phyloP scores from a whole-genome alignment of 2,113 vertebrate genomes.

The Ptyas mucosa region DNA sequence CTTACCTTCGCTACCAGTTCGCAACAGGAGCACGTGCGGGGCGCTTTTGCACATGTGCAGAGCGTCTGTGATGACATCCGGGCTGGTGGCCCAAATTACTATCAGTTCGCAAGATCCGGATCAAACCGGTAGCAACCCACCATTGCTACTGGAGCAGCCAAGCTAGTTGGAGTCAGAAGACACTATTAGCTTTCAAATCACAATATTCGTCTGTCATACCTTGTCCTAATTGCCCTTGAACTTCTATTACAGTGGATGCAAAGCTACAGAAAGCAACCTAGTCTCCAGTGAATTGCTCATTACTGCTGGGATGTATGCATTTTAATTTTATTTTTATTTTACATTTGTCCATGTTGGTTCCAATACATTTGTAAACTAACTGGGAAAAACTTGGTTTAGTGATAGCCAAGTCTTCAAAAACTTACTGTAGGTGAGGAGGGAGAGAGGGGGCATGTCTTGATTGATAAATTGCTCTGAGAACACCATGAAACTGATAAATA shows the following conservation, averaged over 20 bases:
- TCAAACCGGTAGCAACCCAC: no score
- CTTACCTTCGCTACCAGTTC: no score
- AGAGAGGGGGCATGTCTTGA: not conserved
- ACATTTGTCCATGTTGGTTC: not conserved
- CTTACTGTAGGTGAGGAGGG: not conserved
- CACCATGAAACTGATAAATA: not conserved
- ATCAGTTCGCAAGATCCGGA: no score
- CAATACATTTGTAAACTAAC: not conserved
- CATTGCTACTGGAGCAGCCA: not conserved
- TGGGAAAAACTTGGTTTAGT: not conserved
- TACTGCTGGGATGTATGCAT: not conserved
- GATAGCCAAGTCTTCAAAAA: not conserved
- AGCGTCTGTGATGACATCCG: no score
- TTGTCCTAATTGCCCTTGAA: slow-evolving; percentile 42
- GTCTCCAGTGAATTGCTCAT: not conserved
- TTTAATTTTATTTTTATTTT: not conserved
- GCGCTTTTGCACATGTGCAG: no score
- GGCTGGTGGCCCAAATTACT: no score
- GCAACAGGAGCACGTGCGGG: no score
- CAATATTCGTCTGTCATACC: slow-evolving; percentile 27
- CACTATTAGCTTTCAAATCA: slow-evolving; percentile 9
- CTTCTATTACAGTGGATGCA: no score
- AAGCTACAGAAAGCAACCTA: not conserved
- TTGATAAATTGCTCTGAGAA: not conserved
- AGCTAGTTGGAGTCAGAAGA: not conserved